Evolutionary conservation across 2,888 invertebrate genomes (phyloP).

Genomic region (Monopis laevigella): DNA sequence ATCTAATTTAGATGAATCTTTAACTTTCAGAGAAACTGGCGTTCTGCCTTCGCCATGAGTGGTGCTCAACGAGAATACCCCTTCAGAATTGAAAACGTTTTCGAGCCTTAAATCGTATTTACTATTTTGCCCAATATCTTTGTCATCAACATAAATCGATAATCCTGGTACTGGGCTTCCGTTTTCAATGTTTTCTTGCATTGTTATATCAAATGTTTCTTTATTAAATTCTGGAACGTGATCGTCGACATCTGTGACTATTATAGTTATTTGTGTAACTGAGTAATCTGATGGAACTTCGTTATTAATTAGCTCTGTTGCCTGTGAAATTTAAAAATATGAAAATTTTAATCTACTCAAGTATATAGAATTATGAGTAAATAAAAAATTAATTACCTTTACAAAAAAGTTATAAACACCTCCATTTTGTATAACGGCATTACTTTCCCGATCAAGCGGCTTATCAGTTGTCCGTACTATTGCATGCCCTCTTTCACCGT

Average conservation of each 20-base stretch:
- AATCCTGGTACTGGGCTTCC: conserved; percentile 76
- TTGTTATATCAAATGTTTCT: conserved; percentile 71
- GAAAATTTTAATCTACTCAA: conserved; percentile 15
- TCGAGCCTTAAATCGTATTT: conserved; percentile 71
- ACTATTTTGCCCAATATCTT: conserved; percentile 78
- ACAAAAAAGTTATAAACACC: conserved; percentile 79
- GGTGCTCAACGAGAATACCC: conserved; percentile 72
- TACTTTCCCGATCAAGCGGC: conserved; percentile 79
- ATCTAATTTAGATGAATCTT: conserved; percentile 72
- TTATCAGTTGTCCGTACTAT: conserved; percentile 70
- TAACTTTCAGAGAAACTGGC: conserved; percentile 77
- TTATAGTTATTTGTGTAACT: conserved; percentile 75
- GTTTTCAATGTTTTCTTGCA: conserved; percentile 79
- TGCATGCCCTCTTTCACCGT: conserved; percentile 64
- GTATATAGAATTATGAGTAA: neutral
- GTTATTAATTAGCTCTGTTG: conserved; percentile 78
- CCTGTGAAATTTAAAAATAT: conserved; percentile 41
- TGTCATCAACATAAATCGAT: conserved; percentile 77
- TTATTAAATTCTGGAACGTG: conserved; percentile 77
- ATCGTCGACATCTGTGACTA: conserved; percentile 83
- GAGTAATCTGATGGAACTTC: conserved; percentile 75
- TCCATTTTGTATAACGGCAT: conserved; percentile 77
- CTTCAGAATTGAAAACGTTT: conserved; percentile 67
- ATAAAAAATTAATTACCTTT: conserved; percentile 39
- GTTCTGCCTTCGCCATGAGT: conserved; percentile 75